phyloP scores from a whole-genome alignment of 2,888 invertebrate genomes.

The Eupelmus urozonus region DNA sequence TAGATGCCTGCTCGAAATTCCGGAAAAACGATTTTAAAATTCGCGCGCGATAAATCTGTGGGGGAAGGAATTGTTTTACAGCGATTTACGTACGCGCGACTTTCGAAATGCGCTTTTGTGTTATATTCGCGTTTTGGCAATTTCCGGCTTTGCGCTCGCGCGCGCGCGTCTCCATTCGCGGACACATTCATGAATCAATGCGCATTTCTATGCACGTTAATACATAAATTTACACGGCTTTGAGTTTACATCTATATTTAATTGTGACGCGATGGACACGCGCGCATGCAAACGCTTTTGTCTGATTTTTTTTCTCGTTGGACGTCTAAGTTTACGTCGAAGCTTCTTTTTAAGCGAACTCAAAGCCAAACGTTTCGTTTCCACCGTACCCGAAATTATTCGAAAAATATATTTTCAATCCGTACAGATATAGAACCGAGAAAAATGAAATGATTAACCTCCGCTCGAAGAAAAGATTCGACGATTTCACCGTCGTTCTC shows the following conservation, averaged over 20 bases:
- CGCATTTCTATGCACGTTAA: background rate
- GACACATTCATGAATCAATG: background rate
- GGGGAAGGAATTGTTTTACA: conserved; percentile 43
- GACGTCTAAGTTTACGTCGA: background rate
- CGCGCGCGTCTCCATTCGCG: background rate
- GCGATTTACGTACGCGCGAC: background rate
- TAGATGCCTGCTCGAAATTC: background rate
- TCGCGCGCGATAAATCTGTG: conserved; percentile 2
- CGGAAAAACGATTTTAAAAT: conserved; percentile 20
- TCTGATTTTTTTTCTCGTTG: conserved; percentile 22
- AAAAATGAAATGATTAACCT: background rate
- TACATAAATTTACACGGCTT: background rate
- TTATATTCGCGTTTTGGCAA: background rate
- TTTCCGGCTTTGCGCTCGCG: background rate
- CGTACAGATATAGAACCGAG: background rate
- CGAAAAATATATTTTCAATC: background rate
- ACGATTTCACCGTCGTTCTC: background rate
- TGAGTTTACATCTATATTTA: background rate
- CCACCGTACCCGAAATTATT: background rate
- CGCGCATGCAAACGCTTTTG: background rate
- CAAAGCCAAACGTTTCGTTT: background rate
- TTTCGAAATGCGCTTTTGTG: background rate
- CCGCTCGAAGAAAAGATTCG: conserved; percentile 15
- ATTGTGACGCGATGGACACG: background rate
- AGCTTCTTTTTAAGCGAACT: background rate